A percentile compares a stretch with the other conserved stretches of the same genome.
Conservation (phyloP, 2,113 vertebrate species). For the Pipa parva region DNA sequence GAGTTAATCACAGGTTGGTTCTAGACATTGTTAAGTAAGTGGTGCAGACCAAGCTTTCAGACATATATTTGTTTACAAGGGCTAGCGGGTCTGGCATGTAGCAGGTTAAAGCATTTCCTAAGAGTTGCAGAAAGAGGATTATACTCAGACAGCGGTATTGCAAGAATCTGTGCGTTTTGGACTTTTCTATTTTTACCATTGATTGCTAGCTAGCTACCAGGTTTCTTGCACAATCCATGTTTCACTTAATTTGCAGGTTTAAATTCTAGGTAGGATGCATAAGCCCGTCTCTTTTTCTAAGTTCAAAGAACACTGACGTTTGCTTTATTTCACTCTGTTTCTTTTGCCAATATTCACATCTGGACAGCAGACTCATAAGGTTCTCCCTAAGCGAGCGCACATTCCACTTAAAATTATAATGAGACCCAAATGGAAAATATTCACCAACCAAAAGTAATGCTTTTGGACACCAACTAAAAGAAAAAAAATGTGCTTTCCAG, state of each 20-base stretch:
- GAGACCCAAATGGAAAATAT: slow-evolving; percentile 25
- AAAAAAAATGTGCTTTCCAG: neutral
- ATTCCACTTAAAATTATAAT: slow-evolving; percentile 24
- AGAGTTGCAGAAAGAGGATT: no score
- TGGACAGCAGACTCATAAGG: slow-evolving; percentile 34
- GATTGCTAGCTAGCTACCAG: no score
- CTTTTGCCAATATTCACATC: slow-evolving; percentile 38
- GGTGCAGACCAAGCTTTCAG: no score
- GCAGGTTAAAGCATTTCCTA: no score
- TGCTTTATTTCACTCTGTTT: neutral
- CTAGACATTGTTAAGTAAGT: no score
- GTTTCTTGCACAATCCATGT: no score
- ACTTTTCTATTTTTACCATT: no score
- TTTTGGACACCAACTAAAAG: neutral
- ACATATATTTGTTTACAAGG: no score
- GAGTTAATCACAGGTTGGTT: no score
- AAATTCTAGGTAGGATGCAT: neutral
- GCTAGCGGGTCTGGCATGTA: no score
- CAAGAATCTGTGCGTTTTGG: no score
- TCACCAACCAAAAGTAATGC: slow-evolving; percentile 17
- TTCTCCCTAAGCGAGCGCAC: slow-evolving; percentile 20
- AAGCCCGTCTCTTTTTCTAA: neutral
- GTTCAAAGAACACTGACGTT: slow-evolving; percentile 3
- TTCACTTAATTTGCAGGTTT: neutral
- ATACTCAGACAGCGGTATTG: no score